Conservation (phyloP, 2,113 vertebrate genomes). For the Chauna torquata region DNA sequence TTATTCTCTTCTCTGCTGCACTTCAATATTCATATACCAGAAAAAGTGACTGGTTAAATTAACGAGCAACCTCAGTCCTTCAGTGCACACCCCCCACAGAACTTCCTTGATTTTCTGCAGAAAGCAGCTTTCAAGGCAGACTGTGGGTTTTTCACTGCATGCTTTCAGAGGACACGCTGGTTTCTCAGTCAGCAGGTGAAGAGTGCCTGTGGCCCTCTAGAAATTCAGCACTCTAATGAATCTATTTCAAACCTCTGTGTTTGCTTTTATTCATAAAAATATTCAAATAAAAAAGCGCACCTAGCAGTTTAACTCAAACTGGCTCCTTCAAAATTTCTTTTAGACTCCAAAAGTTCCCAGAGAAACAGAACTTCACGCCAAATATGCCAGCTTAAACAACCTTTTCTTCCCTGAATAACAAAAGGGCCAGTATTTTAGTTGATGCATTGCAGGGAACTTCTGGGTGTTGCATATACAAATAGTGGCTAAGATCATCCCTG, state of each 20-base stretch:
- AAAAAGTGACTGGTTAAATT: background rate
- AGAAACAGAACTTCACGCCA: background rate
- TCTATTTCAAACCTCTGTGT: background rate
- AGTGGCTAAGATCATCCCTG: background rate
- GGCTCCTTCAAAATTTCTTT: background rate
- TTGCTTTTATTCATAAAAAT: background rate
- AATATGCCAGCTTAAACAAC: background rate
- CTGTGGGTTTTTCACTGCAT: background rate
- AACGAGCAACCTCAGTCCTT: background rate
- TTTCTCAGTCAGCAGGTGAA: background rate
- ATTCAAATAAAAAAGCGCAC: background rate
- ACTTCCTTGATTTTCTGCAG: background rate
- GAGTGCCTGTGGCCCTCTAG: background rate
- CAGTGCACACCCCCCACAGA: rapidly evolving
- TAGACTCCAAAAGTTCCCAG: background rate
- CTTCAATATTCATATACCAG: background rate
- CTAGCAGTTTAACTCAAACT: background rate
- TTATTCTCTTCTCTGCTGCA: background rate
- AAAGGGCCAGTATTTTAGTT: background rate
- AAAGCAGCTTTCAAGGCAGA: background rate
- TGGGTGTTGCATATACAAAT: background rate
- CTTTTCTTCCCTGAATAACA: background rate
- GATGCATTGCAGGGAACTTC: background rate
- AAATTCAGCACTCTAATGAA: background rate
- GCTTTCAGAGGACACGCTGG: background rate